Evolutionary conservation across 1,140 invertebrate genomes (phyloP), one percentile per base, ranked within the genome.

Genomic region (Caenorhabditis remanei): DNA sequence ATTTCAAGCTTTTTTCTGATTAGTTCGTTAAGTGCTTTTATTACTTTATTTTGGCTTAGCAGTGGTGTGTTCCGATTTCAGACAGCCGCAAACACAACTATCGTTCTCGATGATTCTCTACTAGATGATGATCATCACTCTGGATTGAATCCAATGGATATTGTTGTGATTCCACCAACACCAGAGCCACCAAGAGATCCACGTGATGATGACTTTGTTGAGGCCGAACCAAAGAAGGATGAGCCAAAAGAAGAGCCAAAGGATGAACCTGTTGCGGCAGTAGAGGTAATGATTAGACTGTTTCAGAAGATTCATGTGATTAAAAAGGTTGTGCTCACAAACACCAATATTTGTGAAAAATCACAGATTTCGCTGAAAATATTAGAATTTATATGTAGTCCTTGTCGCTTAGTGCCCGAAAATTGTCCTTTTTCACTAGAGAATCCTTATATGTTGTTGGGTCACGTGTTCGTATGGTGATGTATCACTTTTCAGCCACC

Each of bases 151-250:
- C 71, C 71, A 50, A 24, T 79, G 46, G 71, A 79, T 21, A 50
- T 79, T 24, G 71, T 79, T 9, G 46, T 79, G n/a, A 79, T 79
- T 24, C 71, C 43, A 79, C 71, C 43, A 21, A 79, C 71, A 4
- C 71, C 71, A n/a, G 71, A 79, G 21, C 71, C 71, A 24, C 71
- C 71, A 50, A n/a, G 46, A 32, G 46, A 79, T 24, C 71, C 71
- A 50, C 46, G 46, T 50, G 46, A 79, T 24, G 41, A 71, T 8
- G 67, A 46, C n/a, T 32, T 32, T 32, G 67, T 19, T 13, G 43
- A 46, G 9, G 67, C 11, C 2, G 21, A 71, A 13, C 43, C 40
- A 8, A 32, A 75, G 43, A 46, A 75, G 21, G 13, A 21, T 4
- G 61, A 65, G 61, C 21, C 5, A 4, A 71, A 3, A 71, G 13